Conservation (phyloP, 2,113 vertebrate species). For the Pterophyllum scalare region DNA sequence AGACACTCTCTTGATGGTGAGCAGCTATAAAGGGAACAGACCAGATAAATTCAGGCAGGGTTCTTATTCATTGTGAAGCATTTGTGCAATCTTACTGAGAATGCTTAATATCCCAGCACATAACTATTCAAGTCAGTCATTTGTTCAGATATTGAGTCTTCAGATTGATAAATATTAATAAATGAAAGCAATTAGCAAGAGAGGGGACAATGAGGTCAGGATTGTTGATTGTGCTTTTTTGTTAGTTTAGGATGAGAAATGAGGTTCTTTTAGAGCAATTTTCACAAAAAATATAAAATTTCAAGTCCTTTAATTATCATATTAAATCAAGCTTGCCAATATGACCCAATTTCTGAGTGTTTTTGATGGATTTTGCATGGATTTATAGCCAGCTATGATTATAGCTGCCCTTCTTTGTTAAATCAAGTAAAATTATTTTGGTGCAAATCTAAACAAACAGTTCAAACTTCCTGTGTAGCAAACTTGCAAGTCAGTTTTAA, state of each 20-base stretch:
- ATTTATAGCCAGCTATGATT: not conserved
- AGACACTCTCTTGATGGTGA: slow-evolving; percentile 12
- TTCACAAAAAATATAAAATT: not conserved
- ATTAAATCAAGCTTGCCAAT: not conserved
- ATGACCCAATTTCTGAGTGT: not conserved
- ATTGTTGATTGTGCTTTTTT: not conserved
- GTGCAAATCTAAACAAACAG: not conserved
- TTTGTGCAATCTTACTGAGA: not conserved
- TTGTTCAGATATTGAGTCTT: not conserved
- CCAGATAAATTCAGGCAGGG: not conserved
- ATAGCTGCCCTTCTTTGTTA: not conserved
- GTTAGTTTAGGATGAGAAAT: not conserved
- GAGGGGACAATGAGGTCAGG: not conserved
- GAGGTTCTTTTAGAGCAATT: not conserved
- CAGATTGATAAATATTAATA: not conserved
- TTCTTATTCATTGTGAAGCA: slow-evolving; percentile 2
- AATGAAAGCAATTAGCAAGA: slow-evolving; percentile 18
- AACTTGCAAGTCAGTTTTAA: not conserved
- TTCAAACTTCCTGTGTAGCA: not conserved
- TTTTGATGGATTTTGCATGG: not conserved
- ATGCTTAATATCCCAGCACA: not conserved
- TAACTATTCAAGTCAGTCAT: not conserved
- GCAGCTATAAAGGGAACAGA: slow-evolving; percentile 14
- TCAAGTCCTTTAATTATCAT: not conserved
- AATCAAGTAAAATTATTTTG: not conserved